These are phyloP conservation scores for Myotis daubentonii DNA, from an alignment of 2,797 vertebrate genomes.

Conservation along the genomic window DNA sequence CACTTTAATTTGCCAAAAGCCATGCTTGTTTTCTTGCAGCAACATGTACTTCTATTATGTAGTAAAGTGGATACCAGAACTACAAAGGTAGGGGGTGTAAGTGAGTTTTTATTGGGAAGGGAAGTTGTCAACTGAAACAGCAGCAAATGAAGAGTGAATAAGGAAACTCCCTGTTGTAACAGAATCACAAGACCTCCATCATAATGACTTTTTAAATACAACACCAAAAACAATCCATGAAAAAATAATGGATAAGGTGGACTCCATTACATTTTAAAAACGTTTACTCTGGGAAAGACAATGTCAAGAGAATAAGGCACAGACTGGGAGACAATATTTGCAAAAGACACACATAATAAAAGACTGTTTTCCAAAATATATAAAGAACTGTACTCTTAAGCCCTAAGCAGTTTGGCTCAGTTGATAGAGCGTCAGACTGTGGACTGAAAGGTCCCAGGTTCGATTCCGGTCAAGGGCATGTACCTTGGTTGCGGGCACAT, in stretches of 20 bases:
- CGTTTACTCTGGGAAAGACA: background rate
- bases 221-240: background rate
- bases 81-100: conserved; percentile 88
- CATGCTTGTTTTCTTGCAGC: conserved; percentile 85
- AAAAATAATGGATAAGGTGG: background rate
- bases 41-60: conserved; percentile 89
- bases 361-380: background rate
- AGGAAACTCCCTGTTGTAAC: conserved; percentile 81
- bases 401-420: no score
- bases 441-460: no score
- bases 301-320: background rate
- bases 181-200: conserved; percentile 72
- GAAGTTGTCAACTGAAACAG: conserved; percentile 86
- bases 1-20: conserved; percentile 89
- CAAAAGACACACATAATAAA: background rate
- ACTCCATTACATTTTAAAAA: background rate
- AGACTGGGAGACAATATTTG: background rate
- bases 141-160: conserved; percentile 85
- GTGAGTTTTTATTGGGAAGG: conserved; percentile 88
- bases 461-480: no score
- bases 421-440: no score
- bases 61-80: conserved; percentile 89
- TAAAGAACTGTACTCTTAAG: background rate
- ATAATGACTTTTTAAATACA: background rate
- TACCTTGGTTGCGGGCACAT: no score